These are phyloP conservation scores for Micromussa lordhowensis DNA, from an alignment of 92 coral and sea anemone species.

Conservation along the genomic window DNA sequence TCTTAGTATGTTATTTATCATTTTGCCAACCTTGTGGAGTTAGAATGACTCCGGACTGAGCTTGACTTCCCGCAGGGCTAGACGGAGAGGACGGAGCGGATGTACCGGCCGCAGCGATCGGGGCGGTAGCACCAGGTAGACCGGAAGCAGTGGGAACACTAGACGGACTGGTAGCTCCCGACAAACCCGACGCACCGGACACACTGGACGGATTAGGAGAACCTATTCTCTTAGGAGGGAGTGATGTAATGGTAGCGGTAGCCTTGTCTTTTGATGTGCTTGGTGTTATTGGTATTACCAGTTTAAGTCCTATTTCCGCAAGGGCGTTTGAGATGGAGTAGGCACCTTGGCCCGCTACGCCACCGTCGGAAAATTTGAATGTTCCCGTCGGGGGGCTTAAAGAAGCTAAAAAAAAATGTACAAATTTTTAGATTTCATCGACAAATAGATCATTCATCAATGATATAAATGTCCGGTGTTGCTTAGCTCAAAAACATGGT, in stretches of 20 bases:
- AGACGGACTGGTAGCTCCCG: background rate
- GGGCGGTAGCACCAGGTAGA: background rate
- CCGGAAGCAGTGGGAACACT: background rate
- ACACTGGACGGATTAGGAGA: background rate
- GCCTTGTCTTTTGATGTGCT: conserved; percentile 5
- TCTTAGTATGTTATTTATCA: no score
- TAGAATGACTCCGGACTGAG: background rate
- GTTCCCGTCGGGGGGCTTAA: conserved; percentile 12
- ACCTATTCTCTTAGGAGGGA: background rate
- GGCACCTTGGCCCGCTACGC: conserved; percentile 58
- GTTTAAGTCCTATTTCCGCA: conserved; percentile 38
- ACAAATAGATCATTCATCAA: no score
- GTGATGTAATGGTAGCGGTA: conserved; percentile 19
- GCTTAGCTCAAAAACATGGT: background rate
- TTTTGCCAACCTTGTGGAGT: conserved; percentile 20
- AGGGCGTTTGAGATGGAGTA: conserved; percentile 36
- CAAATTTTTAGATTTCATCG: background rate
- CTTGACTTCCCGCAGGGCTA: background rate
- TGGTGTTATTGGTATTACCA: conserved; percentile 17
- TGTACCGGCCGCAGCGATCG: background rate
- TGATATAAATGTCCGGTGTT: background rate
- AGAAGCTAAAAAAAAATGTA: background rate
- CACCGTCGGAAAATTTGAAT: conserved; percentile 42
- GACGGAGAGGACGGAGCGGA: background rate
- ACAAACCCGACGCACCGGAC: background rate